Evolutionary conservation across 2,888 invertebrate genomes (phyloP).

Genomic region (Sphinx pinastri): DNA sequence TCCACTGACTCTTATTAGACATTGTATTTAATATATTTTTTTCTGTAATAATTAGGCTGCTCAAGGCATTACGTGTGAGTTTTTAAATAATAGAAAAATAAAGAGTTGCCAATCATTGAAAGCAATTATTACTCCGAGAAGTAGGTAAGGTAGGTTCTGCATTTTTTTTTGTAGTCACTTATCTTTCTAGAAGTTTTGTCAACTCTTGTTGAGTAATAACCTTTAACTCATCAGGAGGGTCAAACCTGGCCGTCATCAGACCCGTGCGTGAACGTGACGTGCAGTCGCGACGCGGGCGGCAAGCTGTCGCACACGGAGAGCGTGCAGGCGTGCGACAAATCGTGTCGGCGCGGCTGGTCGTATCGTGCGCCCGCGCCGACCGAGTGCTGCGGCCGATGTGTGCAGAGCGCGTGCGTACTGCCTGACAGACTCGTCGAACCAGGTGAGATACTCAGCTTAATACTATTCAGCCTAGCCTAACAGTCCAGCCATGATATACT

Average conservation of each 20-base stretch:
- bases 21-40: background rate
- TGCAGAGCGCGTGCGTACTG: constrained; percentile 82
- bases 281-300: constrained; percentile 67
- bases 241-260: constrained; percentile 81
- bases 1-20: too few relatives aligned
- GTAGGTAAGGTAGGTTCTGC: too few relatives aligned
- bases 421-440: constrained; percentile 75
- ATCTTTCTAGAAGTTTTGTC: too few relatives aligned
- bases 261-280: constrained; percentile 81
- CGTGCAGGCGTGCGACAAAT: constrained; percentile 67
- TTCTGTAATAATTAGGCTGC: background rate
- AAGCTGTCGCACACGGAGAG: constrained; percentile 67
- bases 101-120: too few relatives aligned
- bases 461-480: constrained; percentile 23
- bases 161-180: too few relatives aligned
- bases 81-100: too few relatives aligned
- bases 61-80: too few relatives aligned
- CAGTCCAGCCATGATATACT: background rate
- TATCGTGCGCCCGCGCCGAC: constrained; percentile 69
- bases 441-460: constrained; percentile 49
- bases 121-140: too few relatives aligned
- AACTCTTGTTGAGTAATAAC: too few relatives aligned
- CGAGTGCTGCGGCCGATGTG: constrained; percentile 87
- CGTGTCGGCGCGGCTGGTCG: constrained; percentile 83
- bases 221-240: constrained; percentile 59